Evolutionary conservation across 2,888 invertebrate genomes (phyloP).

Genomic region (Acanthosepion pharaonis): DNA sequence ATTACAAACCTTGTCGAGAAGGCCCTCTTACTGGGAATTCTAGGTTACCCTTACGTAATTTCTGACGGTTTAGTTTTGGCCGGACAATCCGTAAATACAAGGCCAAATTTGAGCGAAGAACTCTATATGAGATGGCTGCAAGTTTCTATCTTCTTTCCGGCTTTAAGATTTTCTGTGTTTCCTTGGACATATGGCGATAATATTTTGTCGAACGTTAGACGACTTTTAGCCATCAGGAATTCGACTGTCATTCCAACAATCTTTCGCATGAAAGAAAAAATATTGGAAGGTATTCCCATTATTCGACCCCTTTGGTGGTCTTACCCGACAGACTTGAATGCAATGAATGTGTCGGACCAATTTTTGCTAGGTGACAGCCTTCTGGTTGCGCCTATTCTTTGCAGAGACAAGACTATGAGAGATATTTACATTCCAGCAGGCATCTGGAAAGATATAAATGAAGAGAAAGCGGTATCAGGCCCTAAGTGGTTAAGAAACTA

Average conservation of each 20-base stretch:
- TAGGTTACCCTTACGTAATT: constrained; percentile 91
- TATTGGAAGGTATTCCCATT: constrained; percentile 79
- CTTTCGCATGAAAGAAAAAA: constrained; percentile 81
- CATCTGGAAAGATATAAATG: constrained; percentile 84
- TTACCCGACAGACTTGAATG: constrained; percentile 57
- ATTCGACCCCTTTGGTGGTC: constrained; percentile 68
- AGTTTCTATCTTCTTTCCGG: constrained; percentile 90
- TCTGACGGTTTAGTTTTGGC: constrained; percentile 84
- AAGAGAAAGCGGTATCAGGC: constrained; percentile 56
- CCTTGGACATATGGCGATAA: constrained; percentile 88
- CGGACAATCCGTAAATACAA: constrained; percentile 70
- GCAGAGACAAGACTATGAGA: constrained; percentile 57
- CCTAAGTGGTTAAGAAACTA: constrained; percentile 55
- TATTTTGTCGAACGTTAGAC: constrained; percentile 52
- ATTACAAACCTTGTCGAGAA: constrained; percentile 86
- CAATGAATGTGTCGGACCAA: constrained; percentile 61
- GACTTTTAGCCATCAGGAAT: constrained; percentile 53
- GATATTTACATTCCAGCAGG: constrained; percentile 67
- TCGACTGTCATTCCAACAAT: constrained; percentile 81
- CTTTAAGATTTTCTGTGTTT: constrained; percentile 89
- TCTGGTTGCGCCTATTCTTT: constrained; percentile 68
- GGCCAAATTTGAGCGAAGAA: constrained; percentile 63
- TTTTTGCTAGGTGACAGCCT: constrained; percentile 65
- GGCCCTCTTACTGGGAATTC: constrained; percentile 79
- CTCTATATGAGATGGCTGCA: constrained; percentile 86